phyloP scores from a whole-genome alignment of 2,888 invertebrate genomes.

The Anodontia alba region DNA sequence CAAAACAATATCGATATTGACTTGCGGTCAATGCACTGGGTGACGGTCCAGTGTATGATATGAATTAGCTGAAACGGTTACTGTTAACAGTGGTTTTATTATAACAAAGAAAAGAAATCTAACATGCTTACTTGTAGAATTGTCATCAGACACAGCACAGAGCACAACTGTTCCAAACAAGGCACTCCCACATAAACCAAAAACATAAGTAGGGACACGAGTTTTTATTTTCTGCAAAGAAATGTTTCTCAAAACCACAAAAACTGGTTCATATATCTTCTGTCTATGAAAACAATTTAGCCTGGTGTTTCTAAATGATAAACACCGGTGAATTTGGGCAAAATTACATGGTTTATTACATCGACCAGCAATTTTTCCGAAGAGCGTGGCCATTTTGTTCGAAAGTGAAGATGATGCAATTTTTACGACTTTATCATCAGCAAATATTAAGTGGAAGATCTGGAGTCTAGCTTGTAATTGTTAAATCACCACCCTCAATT shows the following conservation, averaged over 20 bases:
- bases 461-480: no score
- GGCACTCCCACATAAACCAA: conserved; percentile 13
- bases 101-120: no score
- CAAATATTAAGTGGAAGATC: no score
- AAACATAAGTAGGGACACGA: background rate
- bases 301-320: background rate
- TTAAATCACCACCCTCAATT: no score
- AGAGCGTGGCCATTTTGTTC: conserved; percentile 7
- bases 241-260: background rate
- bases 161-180: conserved; percentile 12
- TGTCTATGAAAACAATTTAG: background rate
- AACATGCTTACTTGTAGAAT: background rate
- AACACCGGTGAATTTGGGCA: background rate
- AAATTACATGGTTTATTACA: background rate
- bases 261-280: background rate
- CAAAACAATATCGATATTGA: no score
- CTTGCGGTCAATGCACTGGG: no score
- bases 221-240: background rate
- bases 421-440: background rate
- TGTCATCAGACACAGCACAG: background rate
- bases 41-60: no score
- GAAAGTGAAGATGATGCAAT: background rate
- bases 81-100: no score
- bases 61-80: no score
- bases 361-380: background rate